Evolutionary conservation across 2,113 vertebrate species (phyloP).

Genomic region (Telmatochromis sp.): DNA sequence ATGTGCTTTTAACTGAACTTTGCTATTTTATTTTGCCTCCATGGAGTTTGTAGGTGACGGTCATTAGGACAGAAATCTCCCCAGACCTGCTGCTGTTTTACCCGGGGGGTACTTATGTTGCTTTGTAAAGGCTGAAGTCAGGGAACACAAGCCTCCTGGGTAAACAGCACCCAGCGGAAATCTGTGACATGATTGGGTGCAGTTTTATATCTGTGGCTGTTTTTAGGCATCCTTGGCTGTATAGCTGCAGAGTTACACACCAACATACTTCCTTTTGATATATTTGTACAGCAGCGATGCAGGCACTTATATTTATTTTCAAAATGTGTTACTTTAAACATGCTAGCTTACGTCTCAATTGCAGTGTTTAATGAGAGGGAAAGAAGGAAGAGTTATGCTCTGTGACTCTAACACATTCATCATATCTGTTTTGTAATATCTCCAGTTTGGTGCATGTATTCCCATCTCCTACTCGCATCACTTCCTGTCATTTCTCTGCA

Average conservation of each 20-base stretch:
- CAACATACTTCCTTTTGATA: neutral
- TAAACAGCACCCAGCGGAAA: neutral
- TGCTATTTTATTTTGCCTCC: neutral
- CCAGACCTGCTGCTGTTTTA: neutral
- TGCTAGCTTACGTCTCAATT: neutral
- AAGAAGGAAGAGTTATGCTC: neutral
- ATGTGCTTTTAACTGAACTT: neutral
- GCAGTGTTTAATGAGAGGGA: neutral
- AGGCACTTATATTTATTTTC: neutral
- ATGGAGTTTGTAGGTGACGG: neutral
- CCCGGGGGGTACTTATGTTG: neutral
- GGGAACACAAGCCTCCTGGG: neutral
- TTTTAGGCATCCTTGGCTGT: neutral
- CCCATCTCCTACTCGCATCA: neutral
- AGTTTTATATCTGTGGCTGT: neutral
- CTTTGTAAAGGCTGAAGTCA: neutral
- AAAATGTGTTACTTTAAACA: neutral
- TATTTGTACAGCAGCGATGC: neutral
- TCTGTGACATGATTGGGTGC: neutral
- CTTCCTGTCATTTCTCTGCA: neutral
- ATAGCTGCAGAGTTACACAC: neutral
- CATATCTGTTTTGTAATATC: neutral
- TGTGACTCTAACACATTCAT: neutral
- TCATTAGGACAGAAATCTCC: neutral
- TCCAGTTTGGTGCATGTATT: neutral